phyloP scores from a whole-genome alignment of 1,140 invertebrate species.

The Sitophilus oryzae region DNA sequence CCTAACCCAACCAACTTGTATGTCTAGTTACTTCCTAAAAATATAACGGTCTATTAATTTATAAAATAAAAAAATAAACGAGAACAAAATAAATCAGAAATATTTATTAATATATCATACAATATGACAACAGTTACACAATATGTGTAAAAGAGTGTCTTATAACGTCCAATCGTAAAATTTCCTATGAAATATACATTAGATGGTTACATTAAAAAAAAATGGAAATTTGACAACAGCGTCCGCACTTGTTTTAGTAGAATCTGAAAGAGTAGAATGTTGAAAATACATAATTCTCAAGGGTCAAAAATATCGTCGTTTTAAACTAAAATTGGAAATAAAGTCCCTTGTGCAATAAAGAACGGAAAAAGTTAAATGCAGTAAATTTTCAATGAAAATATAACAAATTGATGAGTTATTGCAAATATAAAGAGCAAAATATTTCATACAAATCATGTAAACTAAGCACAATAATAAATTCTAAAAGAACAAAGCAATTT shows the following conservation, averaged over 20 bases:
- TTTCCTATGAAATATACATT: conserved; percentile 14
- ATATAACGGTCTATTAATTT: too few species aligned
- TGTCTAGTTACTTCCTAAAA: too few species aligned
- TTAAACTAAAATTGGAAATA: background rate
- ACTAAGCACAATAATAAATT: background rate
- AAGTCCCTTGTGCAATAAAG: background rate
- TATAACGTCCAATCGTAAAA: conserved; percentile 13
- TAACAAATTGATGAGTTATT: background rate
- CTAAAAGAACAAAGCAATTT: background rate
- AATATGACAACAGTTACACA: conserved; percentile 15
- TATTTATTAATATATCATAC: conserved; percentile 17
- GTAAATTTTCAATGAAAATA: background rate
- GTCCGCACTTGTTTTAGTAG: conserved; percentile 4
- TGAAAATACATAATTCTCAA: conserved; percentile 14
- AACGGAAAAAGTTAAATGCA: background rate
- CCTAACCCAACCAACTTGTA: too few species aligned
- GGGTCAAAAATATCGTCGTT: background rate
- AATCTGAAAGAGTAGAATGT: background rate
- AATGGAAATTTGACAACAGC: conserved; percentile 16
- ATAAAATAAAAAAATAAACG: too few species aligned
- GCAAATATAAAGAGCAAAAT: background rate
- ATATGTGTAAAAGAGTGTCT: conserved; percentile 15
- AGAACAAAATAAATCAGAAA: conserved; percentile 3
- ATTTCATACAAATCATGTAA: background rate
- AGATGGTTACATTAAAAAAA: conserved; percentile 20